A percentile compares a stretch with the other conserved stretches of the same genome.
phyloP scores from a whole-genome alignment of 1,140 invertebrate species.

The Odontomachus brunneus region DNA sequence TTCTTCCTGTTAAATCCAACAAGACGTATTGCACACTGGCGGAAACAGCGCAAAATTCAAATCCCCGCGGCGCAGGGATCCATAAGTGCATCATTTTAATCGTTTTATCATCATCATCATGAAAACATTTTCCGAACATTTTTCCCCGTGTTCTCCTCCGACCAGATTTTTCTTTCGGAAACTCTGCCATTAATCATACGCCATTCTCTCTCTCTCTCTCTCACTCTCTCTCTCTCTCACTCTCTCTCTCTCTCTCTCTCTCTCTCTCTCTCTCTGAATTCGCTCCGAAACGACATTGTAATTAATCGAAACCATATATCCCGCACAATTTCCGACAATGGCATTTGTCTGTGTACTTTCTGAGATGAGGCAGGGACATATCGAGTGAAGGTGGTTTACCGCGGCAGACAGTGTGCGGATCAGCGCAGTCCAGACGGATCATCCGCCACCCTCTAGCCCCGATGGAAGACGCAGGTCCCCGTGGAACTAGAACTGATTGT shows the following conservation, averaged over 20 bases:
- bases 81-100: slow-evolving; percentile 3
- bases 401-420: slow-evolving; percentile 32
- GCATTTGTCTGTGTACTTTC: not conserved
- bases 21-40: slow-evolving; percentile 18
- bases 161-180: not conserved
- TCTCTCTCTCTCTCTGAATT: not conserved
- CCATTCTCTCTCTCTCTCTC: too few species aligned
- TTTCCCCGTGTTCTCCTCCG: not conserved
- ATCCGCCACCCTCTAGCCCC: slow-evolving; percentile 19
- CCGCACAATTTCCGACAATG: slow-evolving; percentile 41
- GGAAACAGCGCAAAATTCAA: slow-evolving; percentile 32
- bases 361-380: slow-evolving; percentile 42
- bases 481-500: slow-evolving; percentile 78
- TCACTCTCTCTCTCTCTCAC: too few species aligned
- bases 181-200: not conserved
- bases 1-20: slow-evolving; percentile 36
- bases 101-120: not conserved
- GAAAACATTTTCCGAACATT: not conserved
- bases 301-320: slow-evolving; percentile 12
- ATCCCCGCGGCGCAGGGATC: slow-evolving; percentile 1
- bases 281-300: slow-evolving; percentile 3
- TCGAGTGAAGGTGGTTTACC: slow-evolving; percentile 51
- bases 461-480: slow-evolving; percentile 21
- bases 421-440: slow-evolving; percentile 38
- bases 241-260: too few species aligned